Base-by-base conservation (phyloP, 1,140 invertebrate species). In the Aphelinus certus region DNA sequence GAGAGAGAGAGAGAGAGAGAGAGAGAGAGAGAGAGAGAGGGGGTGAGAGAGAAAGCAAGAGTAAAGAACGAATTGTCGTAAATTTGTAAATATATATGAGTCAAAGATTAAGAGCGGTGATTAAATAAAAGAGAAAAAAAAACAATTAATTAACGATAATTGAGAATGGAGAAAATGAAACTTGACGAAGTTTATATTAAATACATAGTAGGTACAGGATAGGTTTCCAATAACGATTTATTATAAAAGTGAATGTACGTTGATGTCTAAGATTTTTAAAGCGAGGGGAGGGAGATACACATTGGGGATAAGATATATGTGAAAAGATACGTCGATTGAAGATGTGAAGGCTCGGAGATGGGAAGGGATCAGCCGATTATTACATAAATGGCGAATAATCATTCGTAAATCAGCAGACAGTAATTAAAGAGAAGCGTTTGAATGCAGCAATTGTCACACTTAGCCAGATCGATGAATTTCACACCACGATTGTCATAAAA, bases 231-330 rank as follows among this genome's bases (percentile, higher is more conserved):
- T 85, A 84, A 84, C 82, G 77, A 83, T 83, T 85, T 85, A 85
- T 84, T 83, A 86, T 84, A 83, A 83, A 85, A 83, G 77, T 86
- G 83, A 83, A 86, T 85, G 85, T 85, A 85, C 81, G 84, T 86
- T 86, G 85, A 85, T 86, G 84, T 86, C 84, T 84, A 86, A 86
- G 81, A 85, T 85, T 86, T 86, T 86, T 85, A 85, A 86, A 77
- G 81, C 76, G 69, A 76, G 1, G 48, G 57, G 46, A 45, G 26
- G n/a, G 45, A 2, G 3, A 60, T 7, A 26, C 26, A 26, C 26
- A 26, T 60, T 53, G 51, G 9, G 51, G 51, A 9, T 6, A 6
- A 53, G 9, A 53, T 53, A 53, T 53, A 53, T 53, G 9, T 53
- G 9, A 53, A 53, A 53, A 53, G 4, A 53, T 53, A 53, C 9